Evolutionary conservation across 2,797 vertebrate genomes (phyloP), one percentile per base, ranked within the genome.

Genomic region (Pantherophis vulpinus): DNA sequence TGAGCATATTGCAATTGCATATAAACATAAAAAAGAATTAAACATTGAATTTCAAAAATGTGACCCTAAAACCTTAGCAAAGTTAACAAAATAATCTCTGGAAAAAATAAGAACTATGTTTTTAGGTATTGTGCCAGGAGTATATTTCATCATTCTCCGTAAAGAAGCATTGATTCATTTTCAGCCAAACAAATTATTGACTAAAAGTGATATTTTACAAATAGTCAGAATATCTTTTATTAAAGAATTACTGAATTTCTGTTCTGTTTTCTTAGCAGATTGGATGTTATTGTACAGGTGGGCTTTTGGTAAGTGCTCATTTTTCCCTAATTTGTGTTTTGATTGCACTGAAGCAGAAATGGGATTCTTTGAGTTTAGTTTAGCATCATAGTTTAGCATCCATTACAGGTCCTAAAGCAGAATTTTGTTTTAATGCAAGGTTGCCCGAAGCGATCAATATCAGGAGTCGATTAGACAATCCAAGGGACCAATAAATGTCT

Each of bases 261-360:
- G 79, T 96, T 95, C 87, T 96, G 70, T 51, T 60, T 95, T 95
- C 32, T 93, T 96, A 94, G 89, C 93, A 97, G 96, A 42, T 29
- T 88, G 95, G 91, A 92, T 97, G 97, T 93, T 93, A 96, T 70
- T 97, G 96, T 61, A 96, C 96, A 29, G 94, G 93, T 1, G 86
- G 0, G 90, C 93, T 58, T 92, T 93, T 95, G 60, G 97, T 97
- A 96, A 97, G 97, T 96, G 29, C 18, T 91, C 8, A 32, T 92
- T 93, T n/a, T 92, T 29, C 3, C 63, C 88, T 83, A n/a, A 18
- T 92, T 94, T 96, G 79, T 10, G 51, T 32, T 79, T 83, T 42
- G 37, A 47, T 83, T 83, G 8, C 74, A 23, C 9, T 47, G 74
- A 83, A 83, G 9, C 37, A 83, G 9, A 83, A 83, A 83, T 12